phyloP scores from a whole-genome alignment of 2,797 vertebrate genomes.

The Hemitrygon akajei region DNA sequence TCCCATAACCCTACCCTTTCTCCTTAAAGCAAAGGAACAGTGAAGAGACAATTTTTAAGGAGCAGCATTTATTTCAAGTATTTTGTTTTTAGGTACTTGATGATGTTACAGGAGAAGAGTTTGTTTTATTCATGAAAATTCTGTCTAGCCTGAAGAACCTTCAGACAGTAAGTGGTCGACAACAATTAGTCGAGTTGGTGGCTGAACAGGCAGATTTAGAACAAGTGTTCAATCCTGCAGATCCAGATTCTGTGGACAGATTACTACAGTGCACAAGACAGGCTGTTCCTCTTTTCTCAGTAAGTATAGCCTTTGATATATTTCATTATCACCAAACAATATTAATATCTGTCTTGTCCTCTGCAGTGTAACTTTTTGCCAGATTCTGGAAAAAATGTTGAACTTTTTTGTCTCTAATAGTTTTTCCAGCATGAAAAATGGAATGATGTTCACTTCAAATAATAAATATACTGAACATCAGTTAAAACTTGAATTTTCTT shows the following conservation, averaged over 20 bases:
- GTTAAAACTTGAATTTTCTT: no score
- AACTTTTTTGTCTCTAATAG: neutral
- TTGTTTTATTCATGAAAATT: slow-evolving; percentile 93
- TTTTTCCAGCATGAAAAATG: no score
- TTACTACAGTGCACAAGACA: slow-evolving; percentile 93
- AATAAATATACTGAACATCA: neutral
- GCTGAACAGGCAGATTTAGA: slow-evolving; percentile 92
- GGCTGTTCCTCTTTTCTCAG: slow-evolving; percentile 90
- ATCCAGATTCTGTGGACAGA: slow-evolving; percentile 86
- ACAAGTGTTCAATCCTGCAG: slow-evolving; percentile 82
- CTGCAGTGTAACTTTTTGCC: neutral
- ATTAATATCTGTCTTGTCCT: neutral
- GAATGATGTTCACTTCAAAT: neutral
- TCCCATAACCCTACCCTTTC: neutral
- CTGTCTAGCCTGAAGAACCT: slow-evolving; percentile 77
- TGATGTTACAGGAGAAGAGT: slow-evolving; percentile 95
- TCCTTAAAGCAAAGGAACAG: neutral
- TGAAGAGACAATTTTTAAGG: neutral
- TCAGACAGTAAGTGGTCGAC: slow-evolving; percentile 90
- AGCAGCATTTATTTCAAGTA: neutral
- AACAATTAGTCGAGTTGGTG: slow-evolving; percentile 90
- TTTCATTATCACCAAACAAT: neutral
- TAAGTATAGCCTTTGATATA: slow-evolving; percentile 52
- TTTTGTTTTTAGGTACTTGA: slow-evolving; percentile 74
- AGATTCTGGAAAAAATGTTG: no score